Base-by-base conservation (phyloP, 2,888 invertebrate species). In the Catocala sponsa region DNA sequence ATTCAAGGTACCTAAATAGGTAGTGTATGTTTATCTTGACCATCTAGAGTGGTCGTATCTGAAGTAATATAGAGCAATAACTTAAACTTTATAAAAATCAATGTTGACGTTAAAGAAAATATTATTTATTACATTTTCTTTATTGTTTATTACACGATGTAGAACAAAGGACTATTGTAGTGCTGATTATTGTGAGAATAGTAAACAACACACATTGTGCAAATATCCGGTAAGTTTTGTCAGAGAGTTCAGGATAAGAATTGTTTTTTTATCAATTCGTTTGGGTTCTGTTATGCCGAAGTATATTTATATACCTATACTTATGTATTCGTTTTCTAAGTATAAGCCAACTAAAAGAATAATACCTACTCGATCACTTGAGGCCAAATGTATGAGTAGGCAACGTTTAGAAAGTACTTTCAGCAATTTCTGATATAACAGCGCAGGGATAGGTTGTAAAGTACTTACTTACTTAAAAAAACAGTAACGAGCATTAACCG, bases 201-300 rank as follows among this genome's bases (percentile, higher is more conserved):
- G 74, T 55, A 86, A 85, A 63, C 82, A 88, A 63, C 86, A 90
- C 58, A 84, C 82, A 2, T 75, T 89, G 60, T 92, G 91, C 74
- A 86, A 84, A 84, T 89, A 83, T 76, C 81, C 75, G 84, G 91
- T 91, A 70, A 68, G 77, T 12, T 13, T 32, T 6, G 32, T 25
- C 25, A 7, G 9, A 47, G 5, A n/a, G 48, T 32, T n/a, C 48
- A 33, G 33, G 11, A 12, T 25, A 46, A 15, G 12, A 46, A 6
- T 12, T 42, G 42, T 25, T 25, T 25, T 25, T 25, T 25, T 25
- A 4, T 0, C 25, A 25, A 25, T 25, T 25, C 2, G 25, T 25
- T 25, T 25, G 25, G 25, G 25, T 25, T 25, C 25, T 25, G 25
- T 25, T 2, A 25, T 25, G 25, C 2, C 25, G 25, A 25, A 25